These are phyloP conservation scores for Pituophis catenifer DNA, from an alignment of 2,113 vertebrate species.

Conservation along the genomic window DNA sequence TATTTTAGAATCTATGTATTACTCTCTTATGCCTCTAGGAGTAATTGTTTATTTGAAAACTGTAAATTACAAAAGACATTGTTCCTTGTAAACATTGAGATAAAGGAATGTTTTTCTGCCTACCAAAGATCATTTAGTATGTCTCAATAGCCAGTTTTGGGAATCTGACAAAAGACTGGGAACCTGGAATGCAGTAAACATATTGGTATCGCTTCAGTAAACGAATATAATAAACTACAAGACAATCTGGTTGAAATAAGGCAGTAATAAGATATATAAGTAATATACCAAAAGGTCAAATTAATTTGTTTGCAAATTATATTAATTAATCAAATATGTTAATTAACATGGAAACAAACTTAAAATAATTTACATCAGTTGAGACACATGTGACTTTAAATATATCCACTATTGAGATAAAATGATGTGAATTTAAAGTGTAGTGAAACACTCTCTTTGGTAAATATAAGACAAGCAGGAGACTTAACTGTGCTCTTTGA, in stretches of 20 bases:
- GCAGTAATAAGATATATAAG: background rate
- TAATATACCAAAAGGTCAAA: background rate
- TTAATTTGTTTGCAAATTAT: background rate
- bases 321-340: background rate
- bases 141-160: constrained; percentile 51
- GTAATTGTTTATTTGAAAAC: background rate
- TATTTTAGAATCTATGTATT: background rate
- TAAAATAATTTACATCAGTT: background rate
- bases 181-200: constrained; percentile 35
- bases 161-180: constrained; percentile 46
- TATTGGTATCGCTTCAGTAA: constrained; percentile 30
- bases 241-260: background rate
- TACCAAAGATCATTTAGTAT: constrained; percentile 51
- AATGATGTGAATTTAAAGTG: background rate
- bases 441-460: background rate
- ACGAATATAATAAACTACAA: background rate
- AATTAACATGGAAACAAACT: background rate
- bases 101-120: constrained; percentile 47
- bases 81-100: constrained; percentile 32
- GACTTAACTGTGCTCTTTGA: background rate
- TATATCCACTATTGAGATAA: background rate
- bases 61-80: constrained; percentile 19
- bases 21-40: background rate
- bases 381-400: background rate
- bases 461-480: background rate